Evolutionary conservation across 2,888 invertebrate genomes (phyloP).

Genomic region (Rapana venosa): DNA sequence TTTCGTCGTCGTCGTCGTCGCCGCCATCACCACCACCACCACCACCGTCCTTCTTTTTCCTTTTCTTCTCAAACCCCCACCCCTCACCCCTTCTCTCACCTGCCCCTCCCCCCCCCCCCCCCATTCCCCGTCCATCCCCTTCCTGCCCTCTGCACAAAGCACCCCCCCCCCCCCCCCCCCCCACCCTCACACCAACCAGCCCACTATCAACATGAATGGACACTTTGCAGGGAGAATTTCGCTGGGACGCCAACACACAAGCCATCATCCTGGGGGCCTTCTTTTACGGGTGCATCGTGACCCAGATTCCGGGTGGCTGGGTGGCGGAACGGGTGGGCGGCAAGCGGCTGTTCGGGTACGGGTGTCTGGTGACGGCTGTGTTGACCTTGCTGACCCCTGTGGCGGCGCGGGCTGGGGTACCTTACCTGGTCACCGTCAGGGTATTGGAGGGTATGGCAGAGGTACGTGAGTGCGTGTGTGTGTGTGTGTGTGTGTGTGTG

Average conservation of each 20-base stretch:
- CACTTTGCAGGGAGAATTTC: constrained; percentile 69
- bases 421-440: constrained; percentile 85
- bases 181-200: too few species aligned
- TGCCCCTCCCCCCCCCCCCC: not conserved
- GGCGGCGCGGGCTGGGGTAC: constrained; percentile 85
- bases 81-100: not conserved
- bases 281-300: constrained; percentile 77
- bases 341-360: constrained; percentile 89
- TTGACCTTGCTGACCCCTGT: constrained; percentile 90
- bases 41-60: not conserved
- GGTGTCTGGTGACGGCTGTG: constrained; percentile 89
- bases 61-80: not conserved
- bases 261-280: constrained; percentile 75
- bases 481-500: constrained; percentile 2
- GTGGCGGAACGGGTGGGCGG: constrained; percentile 90
- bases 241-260: constrained; percentile 71
- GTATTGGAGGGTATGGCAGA: constrained; percentile 91
- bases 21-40: not conserved
- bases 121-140: not conserved
- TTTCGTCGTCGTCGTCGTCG: not conserved
- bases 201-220: not conserved
- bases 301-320: constrained; percentile 76
- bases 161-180: too few species aligned
- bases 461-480: constrained; percentile 78
- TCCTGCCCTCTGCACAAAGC: not conserved